Conservation (phyloP, 1,140 invertebrate genomes). For the Amphibalanus amphitrite region DNA sequence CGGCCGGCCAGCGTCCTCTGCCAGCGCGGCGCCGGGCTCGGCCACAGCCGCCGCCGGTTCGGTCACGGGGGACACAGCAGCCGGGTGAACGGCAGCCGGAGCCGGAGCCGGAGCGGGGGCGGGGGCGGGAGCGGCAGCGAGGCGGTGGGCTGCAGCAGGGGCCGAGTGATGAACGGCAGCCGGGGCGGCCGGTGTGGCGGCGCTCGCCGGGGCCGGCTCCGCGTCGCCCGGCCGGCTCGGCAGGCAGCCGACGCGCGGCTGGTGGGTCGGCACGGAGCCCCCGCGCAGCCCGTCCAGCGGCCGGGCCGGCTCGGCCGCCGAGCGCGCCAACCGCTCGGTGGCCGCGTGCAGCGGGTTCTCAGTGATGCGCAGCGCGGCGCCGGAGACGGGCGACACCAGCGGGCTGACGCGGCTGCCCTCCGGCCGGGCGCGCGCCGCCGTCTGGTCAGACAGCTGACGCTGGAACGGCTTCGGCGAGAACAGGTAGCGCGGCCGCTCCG, state of each 20-base stretch:
- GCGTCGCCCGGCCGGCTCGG: conserved; percentile 31
- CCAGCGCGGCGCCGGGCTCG: too few relatives aligned
- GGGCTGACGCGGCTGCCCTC: neutral
- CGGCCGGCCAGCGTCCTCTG: too few relatives aligned
- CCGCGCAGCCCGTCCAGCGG: neutral
- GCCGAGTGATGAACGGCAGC: too few relatives aligned
- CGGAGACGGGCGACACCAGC: neutral
- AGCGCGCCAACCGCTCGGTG: conserved; percentile 5
- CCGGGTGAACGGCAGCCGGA: too few relatives aligned
- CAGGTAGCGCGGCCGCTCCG: conserved; percentile 16
- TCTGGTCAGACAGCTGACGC: neutral
- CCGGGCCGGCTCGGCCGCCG: too few relatives aligned
- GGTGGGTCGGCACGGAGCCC: conserved; percentile 2
- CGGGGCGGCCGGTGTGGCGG: neutral
- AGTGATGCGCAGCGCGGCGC: neutral
- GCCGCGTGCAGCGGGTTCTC: neutral
- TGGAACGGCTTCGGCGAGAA: conserved; percentile 3
- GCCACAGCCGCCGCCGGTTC: too few relatives aligned
- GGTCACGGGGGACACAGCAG: too few relatives aligned
- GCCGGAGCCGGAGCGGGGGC: too few relatives aligned
- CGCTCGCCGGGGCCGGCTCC: conserved; percentile 21
- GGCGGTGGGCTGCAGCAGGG: too few relatives aligned
- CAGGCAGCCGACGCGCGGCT: conserved; percentile 33
- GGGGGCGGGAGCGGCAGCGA: too few relatives aligned
- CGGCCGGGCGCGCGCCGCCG: neutral